Evolutionary conservation across 2,888 invertebrate species (phyloP).

Genomic region (Lumbricus terrestris): DNA sequence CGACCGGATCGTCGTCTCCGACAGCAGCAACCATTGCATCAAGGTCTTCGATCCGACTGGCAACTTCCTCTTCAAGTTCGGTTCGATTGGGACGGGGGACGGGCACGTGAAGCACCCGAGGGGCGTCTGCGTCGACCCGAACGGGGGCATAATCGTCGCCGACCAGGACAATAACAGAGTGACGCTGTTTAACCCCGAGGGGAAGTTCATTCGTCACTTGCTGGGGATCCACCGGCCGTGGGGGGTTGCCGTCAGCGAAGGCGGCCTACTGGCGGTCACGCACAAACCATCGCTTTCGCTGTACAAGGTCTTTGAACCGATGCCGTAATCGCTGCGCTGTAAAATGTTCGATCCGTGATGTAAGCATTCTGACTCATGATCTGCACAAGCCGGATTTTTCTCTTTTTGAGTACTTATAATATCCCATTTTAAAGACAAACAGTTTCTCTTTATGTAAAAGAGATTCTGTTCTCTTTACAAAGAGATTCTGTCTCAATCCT

Average conservation of each 20-base stretch:
- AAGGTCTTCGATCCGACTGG: slow-evolving; percentile 60
- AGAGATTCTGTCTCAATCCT: too few species aligned
- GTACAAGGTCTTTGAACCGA: slow-evolving; percentile 37
- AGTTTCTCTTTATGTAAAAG: too few species aligned
- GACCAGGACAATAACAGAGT: slow-evolving; percentile 62
- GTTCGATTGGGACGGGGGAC: slow-evolving; percentile 59
- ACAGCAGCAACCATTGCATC: slow-evolving; percentile 62
- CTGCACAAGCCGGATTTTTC: too few species aligned
- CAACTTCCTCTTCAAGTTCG: slow-evolving; percentile 59
- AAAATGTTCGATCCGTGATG: neutral
- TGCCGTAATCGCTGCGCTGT: slow-evolving; percentile 15
- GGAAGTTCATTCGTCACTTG: slow-evolving; percentile 46
- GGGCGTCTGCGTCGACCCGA: slow-evolving; percentile 60
- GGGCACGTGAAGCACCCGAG: slow-evolving; percentile 62
- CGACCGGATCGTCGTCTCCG: slow-evolving; percentile 59
- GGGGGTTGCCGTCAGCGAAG: slow-evolving; percentile 36
- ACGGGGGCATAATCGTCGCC: slow-evolving; percentile 61
- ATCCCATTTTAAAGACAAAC: too few species aligned
- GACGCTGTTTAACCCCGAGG: slow-evolving; percentile 43
- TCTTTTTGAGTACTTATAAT: too few species aligned
- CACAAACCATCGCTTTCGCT: slow-evolving; percentile 37
- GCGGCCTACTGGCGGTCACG: slow-evolving; percentile 36
- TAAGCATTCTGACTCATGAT: too few species aligned
- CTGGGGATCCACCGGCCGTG: slow-evolving; percentile 37
- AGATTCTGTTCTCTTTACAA: too few species aligned